Evolutionary conservation across 1,140 invertebrate genomes (phyloP).

Genomic region (Venustaconcha ellipsiformis): DNA sequence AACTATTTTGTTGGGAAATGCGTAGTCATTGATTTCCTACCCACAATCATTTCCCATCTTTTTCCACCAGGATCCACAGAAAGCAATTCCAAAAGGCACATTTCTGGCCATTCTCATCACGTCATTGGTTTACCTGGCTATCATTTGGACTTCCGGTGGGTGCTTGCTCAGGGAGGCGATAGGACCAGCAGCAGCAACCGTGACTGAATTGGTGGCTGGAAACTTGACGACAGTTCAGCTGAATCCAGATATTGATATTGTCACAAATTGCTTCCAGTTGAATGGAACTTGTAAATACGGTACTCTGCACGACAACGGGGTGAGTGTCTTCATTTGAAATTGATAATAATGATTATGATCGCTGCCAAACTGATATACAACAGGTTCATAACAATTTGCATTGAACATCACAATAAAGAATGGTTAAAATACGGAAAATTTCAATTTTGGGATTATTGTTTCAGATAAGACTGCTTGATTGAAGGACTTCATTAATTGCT

Average conservation of each 20-base stretch:
- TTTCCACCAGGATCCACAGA: slow-evolving; percentile 79
- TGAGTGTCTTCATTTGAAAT: slow-evolving; percentile 12
- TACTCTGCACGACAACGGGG: slow-evolving; percentile 78
- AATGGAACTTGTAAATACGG: slow-evolving; percentile 77
- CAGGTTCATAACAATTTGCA: too few species aligned
- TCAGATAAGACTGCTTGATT: too few species aligned
- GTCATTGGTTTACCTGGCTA: slow-evolving; percentile 84
- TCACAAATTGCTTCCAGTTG: slow-evolving; percentile 30
- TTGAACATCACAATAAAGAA: too few species aligned
- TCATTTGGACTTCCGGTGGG: slow-evolving; percentile 81
- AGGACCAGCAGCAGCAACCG: slow-evolving; percentile 70
- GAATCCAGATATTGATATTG: slow-evolving; percentile 14
- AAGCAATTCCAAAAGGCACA: slow-evolving; percentile 80
- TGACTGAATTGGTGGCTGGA: background rate
- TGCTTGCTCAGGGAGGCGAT: slow-evolving; percentile 82
- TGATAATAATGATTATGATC: too few species aligned
- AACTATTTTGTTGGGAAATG: too few species aligned
- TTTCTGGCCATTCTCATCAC: slow-evolving; percentile 88
- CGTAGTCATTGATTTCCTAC: too few species aligned
- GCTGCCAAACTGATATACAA: too few species aligned
- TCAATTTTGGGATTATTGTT: too few species aligned
- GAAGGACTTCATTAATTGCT: too few species aligned
- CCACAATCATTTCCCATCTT: too few species aligned
- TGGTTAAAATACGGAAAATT: too few species aligned
- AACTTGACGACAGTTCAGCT: slow-evolving; percentile 10